Conservation (phyloP, 2,797 vertebrate genomes). For the Schizothorax lantsangensis region DNA sequence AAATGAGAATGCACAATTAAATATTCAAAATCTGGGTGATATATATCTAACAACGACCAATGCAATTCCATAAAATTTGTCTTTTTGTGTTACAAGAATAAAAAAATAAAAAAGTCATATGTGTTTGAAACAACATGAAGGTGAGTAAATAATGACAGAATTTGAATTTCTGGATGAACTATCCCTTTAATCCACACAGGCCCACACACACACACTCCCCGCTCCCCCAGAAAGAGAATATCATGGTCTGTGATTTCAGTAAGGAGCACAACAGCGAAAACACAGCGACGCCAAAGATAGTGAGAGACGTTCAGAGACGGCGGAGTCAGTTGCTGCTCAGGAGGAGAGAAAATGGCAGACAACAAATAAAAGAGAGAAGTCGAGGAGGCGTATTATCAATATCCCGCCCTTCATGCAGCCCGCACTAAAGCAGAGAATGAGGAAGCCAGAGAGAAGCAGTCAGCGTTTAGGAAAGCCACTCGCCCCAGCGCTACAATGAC, state of each 20-base stretch:
- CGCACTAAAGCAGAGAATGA: constrained; percentile 68
- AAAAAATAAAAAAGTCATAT: background rate
- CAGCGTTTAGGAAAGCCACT: constrained; percentile 76
- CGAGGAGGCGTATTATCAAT: constrained; percentile 68
- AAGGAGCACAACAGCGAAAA: constrained; percentile 70
- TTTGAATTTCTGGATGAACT: constrained; percentile 9
- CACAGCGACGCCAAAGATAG: constrained; percentile 58
- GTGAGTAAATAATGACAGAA: constrained; percentile 7
- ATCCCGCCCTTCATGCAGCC: constrained; percentile 77
- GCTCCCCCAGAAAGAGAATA: constrained; percentile 67
- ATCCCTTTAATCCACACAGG: constrained; percentile 21
- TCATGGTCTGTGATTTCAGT: constrained; percentile 68
- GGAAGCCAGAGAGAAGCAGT: constrained; percentile 73
- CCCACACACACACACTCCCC: background rate
- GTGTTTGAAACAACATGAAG: constrained; percentile 11
- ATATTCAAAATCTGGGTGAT: background rate
- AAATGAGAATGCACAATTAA: background rate
- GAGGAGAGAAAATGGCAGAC: constrained; percentile 59
- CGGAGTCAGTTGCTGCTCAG: constrained; percentile 54
- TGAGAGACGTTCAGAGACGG: constrained; percentile 44
- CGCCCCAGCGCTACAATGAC: constrained; percentile 76
- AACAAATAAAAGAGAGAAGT: constrained; percentile 62
- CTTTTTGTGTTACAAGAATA: background rate
- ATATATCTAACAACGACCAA: background rate
- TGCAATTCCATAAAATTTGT: background rate